A percentile compares a stretch with the other conserved stretches of the same genome.
Evolutionary conservation across 2,888 invertebrate genomes (phyloP).

Genomic region (Oligia strigilis): DNA sequence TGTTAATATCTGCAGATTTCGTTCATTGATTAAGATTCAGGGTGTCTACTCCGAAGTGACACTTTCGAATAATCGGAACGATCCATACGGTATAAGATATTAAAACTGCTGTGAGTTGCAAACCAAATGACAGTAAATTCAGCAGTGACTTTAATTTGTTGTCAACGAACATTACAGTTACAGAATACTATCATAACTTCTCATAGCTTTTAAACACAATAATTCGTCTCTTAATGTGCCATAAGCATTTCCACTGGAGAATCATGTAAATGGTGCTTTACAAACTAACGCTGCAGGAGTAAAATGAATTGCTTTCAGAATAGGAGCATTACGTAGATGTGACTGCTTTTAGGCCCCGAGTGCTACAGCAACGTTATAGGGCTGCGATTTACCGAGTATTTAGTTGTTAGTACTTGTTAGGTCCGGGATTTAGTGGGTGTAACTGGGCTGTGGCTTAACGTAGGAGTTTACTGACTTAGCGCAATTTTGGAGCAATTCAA

Average conservation of each 20-base stretch:
- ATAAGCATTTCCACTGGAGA: slow-evolving; percentile 31
- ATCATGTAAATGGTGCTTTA: slow-evolving; percentile 44
- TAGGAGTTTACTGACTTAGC: slow-evolving; percentile 29
- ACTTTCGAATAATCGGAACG: too few relatives aligned
- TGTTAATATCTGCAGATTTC: background rate
- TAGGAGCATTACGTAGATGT: slow-evolving; percentile 55
- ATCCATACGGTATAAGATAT: background rate
- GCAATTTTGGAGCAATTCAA: slow-evolving; percentile 28
- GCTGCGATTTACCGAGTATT: slow-evolving; percentile 45
- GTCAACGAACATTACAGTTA: background rate
- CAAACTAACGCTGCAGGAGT: slow-evolving; percentile 48
- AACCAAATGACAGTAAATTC: background rate
- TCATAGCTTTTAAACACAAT: slow-evolving; percentile 28
- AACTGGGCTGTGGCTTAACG: slow-evolving; percentile 15
- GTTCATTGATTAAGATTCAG: background rate
- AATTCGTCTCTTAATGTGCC: slow-evolving; percentile 27
- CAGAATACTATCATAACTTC: slow-evolving; percentile 4
- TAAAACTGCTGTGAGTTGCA: background rate
- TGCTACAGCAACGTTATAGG: slow-evolving; percentile 31
- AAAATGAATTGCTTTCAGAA: slow-evolving; percentile 65
- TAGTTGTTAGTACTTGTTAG: slow-evolving; percentile 41
- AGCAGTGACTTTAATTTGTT: background rate
- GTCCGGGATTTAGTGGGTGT: slow-evolving; percentile 27
- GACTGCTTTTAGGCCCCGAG: slow-evolving; percentile 56
- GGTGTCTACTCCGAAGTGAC: too few relatives aligned